These are phyloP conservation scores for Onychostruthus taczanowskii DNA, from an alignment of 2,113 vertebrate genomes.

Conservation along the genomic window DNA sequence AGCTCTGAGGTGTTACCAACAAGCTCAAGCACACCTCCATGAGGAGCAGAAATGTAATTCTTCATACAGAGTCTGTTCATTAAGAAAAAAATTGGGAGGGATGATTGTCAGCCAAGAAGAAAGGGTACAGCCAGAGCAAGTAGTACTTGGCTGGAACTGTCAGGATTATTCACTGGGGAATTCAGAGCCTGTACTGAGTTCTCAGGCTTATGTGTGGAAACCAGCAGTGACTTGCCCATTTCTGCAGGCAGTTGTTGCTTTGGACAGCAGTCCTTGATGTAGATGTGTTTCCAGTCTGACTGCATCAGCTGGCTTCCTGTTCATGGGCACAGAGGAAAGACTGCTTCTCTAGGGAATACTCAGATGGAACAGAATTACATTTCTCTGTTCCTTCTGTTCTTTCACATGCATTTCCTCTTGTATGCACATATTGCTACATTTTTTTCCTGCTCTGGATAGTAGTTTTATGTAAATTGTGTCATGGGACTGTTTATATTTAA, in stretches of 20 bases:
- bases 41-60: neutral
- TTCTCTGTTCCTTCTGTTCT: neutral
- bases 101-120: neutral
- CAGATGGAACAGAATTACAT: neutral
- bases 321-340: fast-evolving
- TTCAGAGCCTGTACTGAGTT: neutral
- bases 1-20: neutral
- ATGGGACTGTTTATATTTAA: neutral
- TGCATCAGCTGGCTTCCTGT: neutral
- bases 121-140: fast-evolving
- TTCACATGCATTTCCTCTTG: neutral
- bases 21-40: neutral
- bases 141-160: neutral
- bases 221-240: neutral
- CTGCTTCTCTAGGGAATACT: neutral
- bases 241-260: neutral
- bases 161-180: neutral
- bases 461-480: neutral
- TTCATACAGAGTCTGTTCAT: neutral
- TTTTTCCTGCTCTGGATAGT: neutral
- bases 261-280: neutral
- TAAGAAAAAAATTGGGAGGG: neutral
- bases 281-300: neutral
- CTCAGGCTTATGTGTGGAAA: neutral
- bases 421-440: neutral